A percentile compares a stretch with the other conserved stretches of the same genome.
Evolutionary conservation across 1,140 invertebrate species (phyloP).

Genomic region (Papilio helenus): DNA sequence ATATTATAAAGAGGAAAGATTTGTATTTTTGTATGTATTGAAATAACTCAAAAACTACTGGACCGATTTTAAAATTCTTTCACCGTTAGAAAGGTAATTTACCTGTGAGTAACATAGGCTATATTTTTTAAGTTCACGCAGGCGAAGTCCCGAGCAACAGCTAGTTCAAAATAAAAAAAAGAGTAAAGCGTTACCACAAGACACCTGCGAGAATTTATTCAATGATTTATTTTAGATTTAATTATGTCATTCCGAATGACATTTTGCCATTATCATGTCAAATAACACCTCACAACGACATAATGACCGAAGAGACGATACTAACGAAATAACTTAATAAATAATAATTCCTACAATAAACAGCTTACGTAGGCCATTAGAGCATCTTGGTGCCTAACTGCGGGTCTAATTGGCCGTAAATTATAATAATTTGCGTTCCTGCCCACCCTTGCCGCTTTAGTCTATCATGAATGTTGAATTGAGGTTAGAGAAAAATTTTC

Average conservation of each 20-base stretch:
- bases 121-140: no score
- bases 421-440: constrained; percentile 51
- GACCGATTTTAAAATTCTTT: no score
- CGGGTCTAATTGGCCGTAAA: constrained; percentile 51
- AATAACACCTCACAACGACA: constrained; percentile 1
- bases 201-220: not conserved
- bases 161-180: not conserved
- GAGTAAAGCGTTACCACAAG: not conserved
- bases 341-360: constrained; percentile 42
- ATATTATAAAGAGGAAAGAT: no score
- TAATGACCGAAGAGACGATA: constrained; percentile 10
- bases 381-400: constrained; percentile 37
- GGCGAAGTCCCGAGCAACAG: no score
- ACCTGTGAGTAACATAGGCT: no score
- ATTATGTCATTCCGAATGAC: constrained; percentile 6
- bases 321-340: constrained; percentile 34
- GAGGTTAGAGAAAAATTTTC: constrained; percentile 42
- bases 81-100: no score
- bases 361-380: constrained; percentile 44
- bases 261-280: constrained; percentile 33
- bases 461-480: constrained; percentile 44
- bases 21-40: no score
- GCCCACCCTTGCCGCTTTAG: constrained; percentile 46
- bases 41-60: no score
- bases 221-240: constrained; percentile 16